Conservation (phyloP, 1,140 invertebrate species). For the Drosophila tristis region DNA sequence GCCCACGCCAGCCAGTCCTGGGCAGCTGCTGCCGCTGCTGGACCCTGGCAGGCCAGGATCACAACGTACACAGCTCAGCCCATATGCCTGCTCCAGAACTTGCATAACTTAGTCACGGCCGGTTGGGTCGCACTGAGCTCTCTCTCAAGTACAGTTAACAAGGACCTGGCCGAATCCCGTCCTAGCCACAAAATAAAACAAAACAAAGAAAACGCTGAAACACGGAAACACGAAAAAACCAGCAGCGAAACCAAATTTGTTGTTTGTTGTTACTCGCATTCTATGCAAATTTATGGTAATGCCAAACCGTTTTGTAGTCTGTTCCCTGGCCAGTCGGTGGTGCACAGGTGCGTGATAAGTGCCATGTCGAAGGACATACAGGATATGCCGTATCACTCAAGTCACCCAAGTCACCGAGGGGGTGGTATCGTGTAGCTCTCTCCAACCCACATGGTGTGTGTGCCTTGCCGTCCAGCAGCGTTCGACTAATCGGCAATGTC, state of each 20-base stretch:
- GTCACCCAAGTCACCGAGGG: too few relatives aligned
- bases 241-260: constrained; percentile 20
- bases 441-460: too few relatives aligned
- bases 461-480: neutral
- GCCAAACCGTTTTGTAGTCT: constrained; percentile 54
- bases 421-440: neutral
- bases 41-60: constrained; percentile 7
- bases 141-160: constrained; percentile 20
- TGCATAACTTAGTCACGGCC: constrained; percentile 65
- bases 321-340: constrained; percentile 29
- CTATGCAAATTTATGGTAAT: constrained; percentile 77
- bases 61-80: constrained; percentile 13
- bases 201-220: neutral
- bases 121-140: constrained; percentile 3
- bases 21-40: constrained; percentile 17
- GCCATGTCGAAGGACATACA: constrained; percentile 59
- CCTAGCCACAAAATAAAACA: neutral
- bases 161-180: constrained; percentile 45
- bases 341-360: constrained; percentile 76
- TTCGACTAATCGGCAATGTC: neutral
- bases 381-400: constrained; percentile 48
- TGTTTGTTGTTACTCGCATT: constrained; percentile 5
- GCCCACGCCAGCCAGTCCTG: constrained; percentile 8
- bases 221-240: neutral
- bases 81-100: constrained; percentile 33